These are phyloP conservation scores for Centropus unirufus DNA, from an alignment of 2,113 vertebrate species.

Conservation along the genomic window DNA sequence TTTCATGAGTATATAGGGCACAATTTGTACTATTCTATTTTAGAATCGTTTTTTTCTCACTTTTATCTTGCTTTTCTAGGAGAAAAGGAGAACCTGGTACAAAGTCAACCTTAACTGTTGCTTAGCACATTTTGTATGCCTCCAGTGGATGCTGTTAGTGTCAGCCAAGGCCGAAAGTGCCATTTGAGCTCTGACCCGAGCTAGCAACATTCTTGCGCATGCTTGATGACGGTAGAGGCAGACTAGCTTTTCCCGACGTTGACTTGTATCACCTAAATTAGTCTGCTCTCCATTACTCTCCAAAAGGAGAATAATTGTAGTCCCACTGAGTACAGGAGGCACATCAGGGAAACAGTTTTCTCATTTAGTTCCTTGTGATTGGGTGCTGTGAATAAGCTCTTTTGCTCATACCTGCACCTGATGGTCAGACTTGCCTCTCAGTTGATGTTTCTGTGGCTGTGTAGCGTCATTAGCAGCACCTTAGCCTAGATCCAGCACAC, in stretches of 20 bases:
- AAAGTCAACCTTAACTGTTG: neutral
- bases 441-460: neutral
- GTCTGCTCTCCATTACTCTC: neutral
- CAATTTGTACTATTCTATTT: neutral
- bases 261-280: constrained; percentile 7
- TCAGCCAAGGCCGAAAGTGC: neutral
- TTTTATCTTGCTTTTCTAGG: constrained; percentile 13
- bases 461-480: neutral
- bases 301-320: neutral
- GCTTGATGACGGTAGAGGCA: neutral
- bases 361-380: neutral
- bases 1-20: neutral
- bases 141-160: neutral
- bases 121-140: neutral
- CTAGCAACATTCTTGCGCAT: neutral
- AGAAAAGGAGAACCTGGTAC: neutral
- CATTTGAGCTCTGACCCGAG: neutral
- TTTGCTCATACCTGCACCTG: neutral
- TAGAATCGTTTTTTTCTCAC: neutral
- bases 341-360: neutral
- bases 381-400: neutral
- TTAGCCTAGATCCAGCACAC: neutral
- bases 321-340: neutral
- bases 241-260: neutral
- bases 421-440: neutral